A percentile compares a stretch with the other conserved stretches of the same genome.
These are phyloP conservation scores for Pogonomyrmex californicus DNA, from an alignment of 1,140 invertebrate genomes.

Conservation along the genomic window DNA sequence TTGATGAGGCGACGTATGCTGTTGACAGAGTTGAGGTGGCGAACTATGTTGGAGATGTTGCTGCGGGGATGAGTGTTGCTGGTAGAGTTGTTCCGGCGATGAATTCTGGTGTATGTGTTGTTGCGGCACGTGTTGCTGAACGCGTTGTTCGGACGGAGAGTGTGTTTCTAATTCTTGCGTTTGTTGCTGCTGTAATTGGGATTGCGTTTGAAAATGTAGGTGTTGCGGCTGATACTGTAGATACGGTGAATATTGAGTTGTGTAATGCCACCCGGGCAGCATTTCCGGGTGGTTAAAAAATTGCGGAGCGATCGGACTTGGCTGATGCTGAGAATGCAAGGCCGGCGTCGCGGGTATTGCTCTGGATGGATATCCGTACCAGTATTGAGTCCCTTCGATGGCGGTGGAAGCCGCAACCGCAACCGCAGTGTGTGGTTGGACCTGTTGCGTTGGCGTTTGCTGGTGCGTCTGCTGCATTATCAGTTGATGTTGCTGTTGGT, in stretches of 20 bases:
- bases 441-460: conserved; percentile 55
- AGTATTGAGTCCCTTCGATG: conserved; percentile 65
- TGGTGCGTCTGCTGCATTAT: conserved; percentile 49
- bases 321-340: conserved; percentile 73
- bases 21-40: conserved; percentile 36
- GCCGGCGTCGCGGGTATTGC: conserved; percentile 41
- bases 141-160: not conserved
- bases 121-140: conserved; percentile 55
- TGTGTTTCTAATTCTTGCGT: not conserved
- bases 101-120: conserved; percentile 59
- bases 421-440: conserved; percentile 51
- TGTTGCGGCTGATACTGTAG: conserved; percentile 79
- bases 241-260: conserved; percentile 81
- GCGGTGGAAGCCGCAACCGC: conserved; percentile 13
- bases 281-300: conserved; percentile 74
- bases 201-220: conserved; percentile 69
- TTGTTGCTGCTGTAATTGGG: conserved; percentile 61
- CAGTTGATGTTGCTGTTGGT: conserved; percentile 37
- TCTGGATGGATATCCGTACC: conserved; percentile 69
- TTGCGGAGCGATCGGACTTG: conserved; percentile 66
- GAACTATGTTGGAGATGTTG: conserved; percentile 9
- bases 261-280: conserved; percentile 67
- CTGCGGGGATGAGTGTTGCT: conserved; percentile 10
- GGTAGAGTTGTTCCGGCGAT: conserved; percentile 42
- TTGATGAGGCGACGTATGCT: conserved; percentile 87